Base-by-base conservation (phyloP, 2,113 vertebrate species). In the Gopherus flavomarginatus region DNA sequence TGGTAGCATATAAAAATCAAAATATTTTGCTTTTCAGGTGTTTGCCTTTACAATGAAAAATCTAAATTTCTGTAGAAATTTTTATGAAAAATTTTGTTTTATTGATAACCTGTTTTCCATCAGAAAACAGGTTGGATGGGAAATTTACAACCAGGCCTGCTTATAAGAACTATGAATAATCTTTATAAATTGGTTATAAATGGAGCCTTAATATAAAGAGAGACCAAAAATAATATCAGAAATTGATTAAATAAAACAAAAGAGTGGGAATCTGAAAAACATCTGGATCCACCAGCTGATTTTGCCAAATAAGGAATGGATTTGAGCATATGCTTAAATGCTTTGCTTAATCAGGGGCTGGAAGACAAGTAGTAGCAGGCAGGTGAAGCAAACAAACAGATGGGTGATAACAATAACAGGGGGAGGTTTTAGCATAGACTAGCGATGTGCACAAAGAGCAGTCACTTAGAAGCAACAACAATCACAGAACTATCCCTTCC, bases 311-410 rank as follows among this genome's bases (percentile, higher is more conserved):
- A 92, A 81, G 52, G 16, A 94, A 44, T 3, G 90, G 92, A 83
- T 85, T 90, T 50, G 83, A 27, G 75, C 42, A 78, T 47, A 29
- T 78, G 38, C 44, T 78, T 44, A 78, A 47, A 47, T 6, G 12
- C 81, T 80, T 79, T 81, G n/a, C 82, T 92, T 97, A 91, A 88
- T 54, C 86, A 47, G 8, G 27, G 21, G 85, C 87, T 81, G 52
- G 72, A 65, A 81, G 53, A 2, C 79, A 38, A 90, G 59, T 35
- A 19, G 13, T 54, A 91, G 31, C 19, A 94, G 65, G 22, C 49
- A 82, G 82, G 38, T 11, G 12, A 38, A 62, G 53, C 44, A 93
- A 83, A 38, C 0, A 1, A 88, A 81, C 81, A 50, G 75, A 72
- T 72, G n/a, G 75, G 7, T 27, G 42, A 47, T 27, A 47, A 78